These are phyloP conservation scores for Rhabdornis inornatus DNA, from an alignment of 2,113 vertebrate species.

Conservation along the genomic window DNA sequence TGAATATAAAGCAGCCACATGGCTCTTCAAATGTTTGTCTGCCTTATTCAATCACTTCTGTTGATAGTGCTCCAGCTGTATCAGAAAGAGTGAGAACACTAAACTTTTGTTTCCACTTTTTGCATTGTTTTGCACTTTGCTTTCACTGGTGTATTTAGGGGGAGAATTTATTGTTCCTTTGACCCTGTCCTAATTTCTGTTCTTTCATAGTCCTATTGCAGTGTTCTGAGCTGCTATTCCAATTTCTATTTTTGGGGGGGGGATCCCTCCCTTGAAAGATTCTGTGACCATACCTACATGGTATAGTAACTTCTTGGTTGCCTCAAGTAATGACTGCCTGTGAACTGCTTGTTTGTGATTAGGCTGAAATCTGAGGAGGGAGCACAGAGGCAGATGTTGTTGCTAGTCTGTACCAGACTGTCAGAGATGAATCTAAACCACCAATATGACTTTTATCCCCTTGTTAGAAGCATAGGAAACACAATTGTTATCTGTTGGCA, in stretches of 20 bases:
- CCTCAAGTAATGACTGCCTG: neutral
- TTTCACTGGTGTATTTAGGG: neutral
- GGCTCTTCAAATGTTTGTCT: neutral
- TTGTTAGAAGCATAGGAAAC: neutral
- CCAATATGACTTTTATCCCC: neutral
- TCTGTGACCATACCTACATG: neutral
- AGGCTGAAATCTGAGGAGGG: neutral
- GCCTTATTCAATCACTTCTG: neutral
- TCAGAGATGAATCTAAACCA: neutral
- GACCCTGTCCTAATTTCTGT: neutral
- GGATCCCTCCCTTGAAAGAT: neutral
- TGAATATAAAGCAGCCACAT: neutral
- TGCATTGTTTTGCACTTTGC: neutral
- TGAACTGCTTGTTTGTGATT: neutral
- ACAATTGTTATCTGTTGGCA: neutral
- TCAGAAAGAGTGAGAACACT: neutral
- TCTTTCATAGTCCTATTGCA: neutral
- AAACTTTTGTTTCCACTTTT: neutral
- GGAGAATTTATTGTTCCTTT: neutral
- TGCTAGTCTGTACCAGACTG: neutral
- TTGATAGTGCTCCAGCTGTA: neutral
- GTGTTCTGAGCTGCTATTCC: neutral
- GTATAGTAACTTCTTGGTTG: neutral
- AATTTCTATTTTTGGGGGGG: neutral
- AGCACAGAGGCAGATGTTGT: neutral